These are phyloP conservation scores for Cantharis lateralis DNA, from an alignment of 2,888 invertebrate species.

Conservation along the genomic window DNA sequence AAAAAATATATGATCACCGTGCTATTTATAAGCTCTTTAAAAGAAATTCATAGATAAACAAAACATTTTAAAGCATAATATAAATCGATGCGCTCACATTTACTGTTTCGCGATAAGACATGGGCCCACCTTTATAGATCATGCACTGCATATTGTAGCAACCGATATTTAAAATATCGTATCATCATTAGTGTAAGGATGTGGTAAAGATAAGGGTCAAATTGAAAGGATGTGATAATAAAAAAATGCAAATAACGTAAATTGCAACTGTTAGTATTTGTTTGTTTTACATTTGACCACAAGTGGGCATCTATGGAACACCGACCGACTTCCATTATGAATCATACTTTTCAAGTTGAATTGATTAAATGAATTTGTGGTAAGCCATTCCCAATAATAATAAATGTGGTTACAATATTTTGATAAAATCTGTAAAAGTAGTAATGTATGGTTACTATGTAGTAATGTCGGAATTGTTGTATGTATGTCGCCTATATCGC, in stretches of 20 bases:
- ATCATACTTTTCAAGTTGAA: background rate
- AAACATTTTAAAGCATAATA: background rate
- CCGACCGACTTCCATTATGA: background rate
- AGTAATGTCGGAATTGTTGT: no score
- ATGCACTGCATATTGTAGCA: background rate
- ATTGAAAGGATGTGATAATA: background rate
- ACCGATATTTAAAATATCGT: background rate
- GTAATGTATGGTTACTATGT: no score
- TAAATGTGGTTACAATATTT: background rate
- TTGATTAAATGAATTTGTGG: background rate
- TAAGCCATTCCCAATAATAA: background rate
- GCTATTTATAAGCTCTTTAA: background rate
- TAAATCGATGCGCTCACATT: background rate
- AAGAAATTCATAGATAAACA: background rate
- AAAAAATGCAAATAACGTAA: background rate
- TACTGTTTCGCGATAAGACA: background rate
- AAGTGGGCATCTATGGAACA: background rate
- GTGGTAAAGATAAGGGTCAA: background rate
- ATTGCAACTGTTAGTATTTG: background rate
- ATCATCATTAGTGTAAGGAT: background rate
- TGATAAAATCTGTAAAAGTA: background rate
- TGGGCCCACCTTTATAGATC: background rate
- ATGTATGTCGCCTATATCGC: background rate
- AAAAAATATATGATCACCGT: no score
- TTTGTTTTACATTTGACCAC: background rate